These are phyloP conservation scores for Troilus luridus DNA, from an alignment of 2,888 invertebrate genomes.

Conservation along the genomic window DNA sequence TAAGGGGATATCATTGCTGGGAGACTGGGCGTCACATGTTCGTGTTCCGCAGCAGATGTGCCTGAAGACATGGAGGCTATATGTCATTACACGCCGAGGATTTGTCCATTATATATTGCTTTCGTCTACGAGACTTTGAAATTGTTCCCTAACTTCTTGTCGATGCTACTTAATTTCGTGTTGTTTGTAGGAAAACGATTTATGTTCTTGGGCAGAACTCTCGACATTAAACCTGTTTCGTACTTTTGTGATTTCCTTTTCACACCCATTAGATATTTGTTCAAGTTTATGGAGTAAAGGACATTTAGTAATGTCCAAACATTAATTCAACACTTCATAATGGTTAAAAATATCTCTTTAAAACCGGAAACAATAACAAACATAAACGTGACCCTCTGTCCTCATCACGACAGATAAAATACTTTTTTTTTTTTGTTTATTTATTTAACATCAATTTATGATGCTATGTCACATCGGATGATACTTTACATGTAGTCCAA, in stretches of 20 bases:
- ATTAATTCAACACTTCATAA: too few relatives aligned
- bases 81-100: not conserved
- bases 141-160: not conserved
- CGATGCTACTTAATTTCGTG: not conserved
- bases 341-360: too few relatives aligned
- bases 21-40: not conserved
- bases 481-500: too few relatives aligned
- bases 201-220: not conserved
- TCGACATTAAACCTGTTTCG: not conserved
- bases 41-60: constrained; percentile 5
- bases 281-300: not conserved
- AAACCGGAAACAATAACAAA: too few relatives aligned
- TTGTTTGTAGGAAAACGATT: not conserved
- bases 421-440: too few relatives aligned
- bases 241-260: not conserved
- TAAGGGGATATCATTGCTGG: not conserved
- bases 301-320: too few relatives aligned
- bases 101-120: not conserved
- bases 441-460: too few relatives aligned
- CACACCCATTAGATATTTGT: not conserved
- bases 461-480: too few relatives aligned
- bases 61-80: not conserved
- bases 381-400: too few relatives aligned
- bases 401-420: too few relatives aligned
- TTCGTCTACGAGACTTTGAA: not conserved